These are phyloP conservation scores for Sebastes itinus DNA, from an alignment of 2,797 vertebrate species.

Conservation along the genomic window DNA sequence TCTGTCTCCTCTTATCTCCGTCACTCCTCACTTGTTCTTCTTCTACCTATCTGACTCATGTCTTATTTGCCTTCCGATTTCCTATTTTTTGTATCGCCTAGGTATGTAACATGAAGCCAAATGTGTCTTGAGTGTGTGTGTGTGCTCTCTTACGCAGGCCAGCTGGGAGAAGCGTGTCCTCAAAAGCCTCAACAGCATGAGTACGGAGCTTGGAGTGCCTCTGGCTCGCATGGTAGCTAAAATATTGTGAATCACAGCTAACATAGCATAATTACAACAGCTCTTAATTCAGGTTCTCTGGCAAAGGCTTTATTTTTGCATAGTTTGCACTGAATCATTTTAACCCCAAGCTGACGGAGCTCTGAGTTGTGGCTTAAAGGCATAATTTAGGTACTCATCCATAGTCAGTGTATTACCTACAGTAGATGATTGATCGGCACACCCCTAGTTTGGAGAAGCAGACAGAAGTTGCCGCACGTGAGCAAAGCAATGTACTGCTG, in stretches of 20 bases:
- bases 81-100: not conserved
- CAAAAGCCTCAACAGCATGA: constrained; percentile 99
- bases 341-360: not conserved
- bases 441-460: no score
- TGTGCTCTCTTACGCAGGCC: constrained; percentile 80
- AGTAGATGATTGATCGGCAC: no score
- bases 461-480: no score
- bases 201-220: constrained; percentile 91
- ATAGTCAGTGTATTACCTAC: no score
- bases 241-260: constrained; percentile 2
- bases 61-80: constrained; percentile 1
- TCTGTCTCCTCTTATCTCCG: constrained; percentile 55
- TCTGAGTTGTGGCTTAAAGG: not conserved
- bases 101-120: not conserved
- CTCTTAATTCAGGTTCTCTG: not conserved
- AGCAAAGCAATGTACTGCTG: no score
- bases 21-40: constrained; percentile 27
- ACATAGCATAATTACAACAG: not conserved
- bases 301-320: not conserved
- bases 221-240: constrained; percentile 91
- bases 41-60: not conserved
- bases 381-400: no score
- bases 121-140: constrained; percentile 22
- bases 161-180: constrained; percentile 97
- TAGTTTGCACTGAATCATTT: not conserved